Base-by-base conservation (phyloP, 2,888 invertebrate species). In the Mythimna loreyi region DNA sequence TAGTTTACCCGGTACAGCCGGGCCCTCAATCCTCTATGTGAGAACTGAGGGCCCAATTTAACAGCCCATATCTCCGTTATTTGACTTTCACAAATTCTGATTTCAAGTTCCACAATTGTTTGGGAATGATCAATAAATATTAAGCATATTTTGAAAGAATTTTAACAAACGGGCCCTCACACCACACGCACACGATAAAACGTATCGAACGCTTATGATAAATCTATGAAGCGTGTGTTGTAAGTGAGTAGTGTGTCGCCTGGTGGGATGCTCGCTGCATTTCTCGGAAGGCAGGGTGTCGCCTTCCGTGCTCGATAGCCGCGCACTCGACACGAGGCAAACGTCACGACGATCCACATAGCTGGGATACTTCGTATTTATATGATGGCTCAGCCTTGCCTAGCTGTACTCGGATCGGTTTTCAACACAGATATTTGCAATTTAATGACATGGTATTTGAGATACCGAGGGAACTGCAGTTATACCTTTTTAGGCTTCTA, bases 251-350 rank as follows among this genome's bases (percentile, higher is more conserved):
- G 62, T 71, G 47, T 71, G 62, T 71, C 47, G 69, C 67, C 76
- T 77, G 74, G 72, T 78, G 71, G 83, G 85, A 87, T 85, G 86
- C 83, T 86, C 80, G 85, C 78, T 85, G 75, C 83, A 84, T 80
- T 92, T 92, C 92, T 83, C 72, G 82, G 91, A 92, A 92, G 72
- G 72, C 73, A 67, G 77, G 87, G 90, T 91, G 87, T 92, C 91
- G 85, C 80, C 88, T 91, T 89, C 82, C 86, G 73, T 67, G 73
- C 73, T 43, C 36, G 60, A 70, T 72, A 59, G 79, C 60, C 57
- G 74, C 66, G 70, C 75, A 76, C 73, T 74, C 60, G 72, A 74
- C 67, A 55, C 67, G 72, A 75, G 72, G 71, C 77, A 67, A 70
- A 82, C 77, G 70, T 82, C 70, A 80, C 60, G 30, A 52, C 57